Conservation (phyloP, 2,888 invertebrate genomes). For the Drosophila sordidula region DNA sequence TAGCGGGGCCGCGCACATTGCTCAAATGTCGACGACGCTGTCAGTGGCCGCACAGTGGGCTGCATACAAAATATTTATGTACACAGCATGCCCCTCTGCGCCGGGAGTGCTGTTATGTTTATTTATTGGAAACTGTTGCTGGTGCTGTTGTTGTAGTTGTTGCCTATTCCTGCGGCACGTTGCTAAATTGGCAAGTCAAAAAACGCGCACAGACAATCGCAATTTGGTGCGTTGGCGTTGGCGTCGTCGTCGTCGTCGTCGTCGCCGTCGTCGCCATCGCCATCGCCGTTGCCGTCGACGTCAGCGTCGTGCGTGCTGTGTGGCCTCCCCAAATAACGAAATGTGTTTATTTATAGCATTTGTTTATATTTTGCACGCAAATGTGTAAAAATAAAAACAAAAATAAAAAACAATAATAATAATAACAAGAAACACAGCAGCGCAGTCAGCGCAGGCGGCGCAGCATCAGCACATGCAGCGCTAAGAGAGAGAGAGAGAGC, state of each 20-base stretch:
- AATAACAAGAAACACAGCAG: conserved; percentile 8
- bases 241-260: conserved; percentile 8
- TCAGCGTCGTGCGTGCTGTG: conserved; percentile 34
- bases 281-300: conserved; percentile 7
- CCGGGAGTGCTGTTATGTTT: conserved; percentile 74
- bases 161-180: conserved; percentile 32
- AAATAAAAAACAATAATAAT: conserved; percentile 26
- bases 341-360: conserved; percentile 73
- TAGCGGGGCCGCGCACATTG: conserved; percentile 61
- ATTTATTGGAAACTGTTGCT: conserved; percentile 63
- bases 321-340: conserved; percentile 57
- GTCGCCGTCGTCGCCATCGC: conserved; percentile 17
- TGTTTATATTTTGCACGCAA: conserved; percentile 75
- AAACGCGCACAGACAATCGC: conserved; percentile 51
- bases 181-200: conserved; percentile 55
- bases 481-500: conserved; percentile 3
- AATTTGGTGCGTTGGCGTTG: conserved; percentile 37
- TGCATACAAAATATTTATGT: conserved; percentile 62
- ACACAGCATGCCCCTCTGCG: conserved; percentile 27
- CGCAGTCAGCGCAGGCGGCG: conserved; percentile 2
- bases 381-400: conserved; percentile 49
- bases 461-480: conserved; percentile 18
- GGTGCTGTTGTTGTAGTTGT: conserved; percentile 20
- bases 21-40: conserved; percentile 78
- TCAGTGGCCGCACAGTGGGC: conserved; percentile 72